Base-by-base conservation (phyloP, 2,888 invertebrate genomes). In the Dorcus hopei region DNA sequence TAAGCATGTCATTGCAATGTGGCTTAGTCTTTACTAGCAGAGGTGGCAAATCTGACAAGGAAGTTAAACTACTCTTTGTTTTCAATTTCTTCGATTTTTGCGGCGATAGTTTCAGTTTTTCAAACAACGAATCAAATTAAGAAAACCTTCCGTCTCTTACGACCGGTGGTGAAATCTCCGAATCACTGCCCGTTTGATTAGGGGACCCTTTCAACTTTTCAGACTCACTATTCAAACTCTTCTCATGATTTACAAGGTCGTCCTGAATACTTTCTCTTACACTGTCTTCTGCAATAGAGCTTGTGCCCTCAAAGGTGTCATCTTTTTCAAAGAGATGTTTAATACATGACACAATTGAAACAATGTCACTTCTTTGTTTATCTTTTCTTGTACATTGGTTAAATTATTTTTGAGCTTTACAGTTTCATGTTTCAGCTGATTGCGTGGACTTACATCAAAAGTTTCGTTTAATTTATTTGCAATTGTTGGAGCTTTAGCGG, bases 21-120 rank as follows among this genome's bases (percentile, higher is more conserved):
- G 69, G 64, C 67, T 76, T 77, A 49, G 70, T 74, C 19, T 74
- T 52, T 9, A 49, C n/a, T 58, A 68, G 69, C 16, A 76, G 59
- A 2, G 77, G 74, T 8, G 77, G 74, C 41, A 77, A 67, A 67
- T 76, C 77, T n/a, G 72, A 59, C 38, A 74, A 66, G 2, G 73
- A 74, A 58, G 66, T 72, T 58, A 75, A 66, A 54, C 66, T 71
- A 62, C 58, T 70, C 64, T 74, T 75, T 2, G 68, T 54, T 65
- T 75, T 76, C 7, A 68, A 53, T 62, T 73, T 74, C 16, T 74
- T 73, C 38, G 64, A 56, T 61, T 73, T 73, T 54, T 67, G 67
- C 16, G 70, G 56, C 2, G 65, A 61, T 16, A 66, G 43, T 56
- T 68, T 67, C 11, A 63, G 50, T 16, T 49, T 49, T 38, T 67